phyloP scores from a whole-genome alignment of 1,140 invertebrate genomes.

The Drosophila grimshawi region DNA sequence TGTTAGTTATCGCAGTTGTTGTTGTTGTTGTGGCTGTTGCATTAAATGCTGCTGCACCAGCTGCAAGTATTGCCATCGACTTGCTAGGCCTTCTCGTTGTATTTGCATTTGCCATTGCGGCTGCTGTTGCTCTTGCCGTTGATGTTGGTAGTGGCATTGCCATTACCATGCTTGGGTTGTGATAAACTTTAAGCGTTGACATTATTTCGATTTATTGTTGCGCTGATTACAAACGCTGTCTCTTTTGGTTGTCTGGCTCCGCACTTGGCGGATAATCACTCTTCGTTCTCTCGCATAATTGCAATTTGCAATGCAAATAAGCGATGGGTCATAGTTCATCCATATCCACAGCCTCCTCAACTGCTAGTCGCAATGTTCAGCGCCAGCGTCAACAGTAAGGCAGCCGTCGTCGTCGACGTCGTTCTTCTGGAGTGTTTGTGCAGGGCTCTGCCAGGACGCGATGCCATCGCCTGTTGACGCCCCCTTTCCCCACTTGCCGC shows the following conservation, averaged over 20 bases:
- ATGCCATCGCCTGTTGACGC: constrained; percentile 38
- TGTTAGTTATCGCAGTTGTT: constrained; percentile 32
- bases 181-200: constrained; percentile 44
- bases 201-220: constrained; percentile 60
- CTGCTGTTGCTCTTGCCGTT: constrained; percentile 22
- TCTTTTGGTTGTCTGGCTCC: constrained; percentile 9
- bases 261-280: constrained; percentile 23
- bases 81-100: constrained; percentile 48
- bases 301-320: constrained; percentile 76
- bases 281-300: constrained; percentile 58
- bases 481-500: constrained; percentile 4
- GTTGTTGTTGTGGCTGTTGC: constrained; percentile 38
- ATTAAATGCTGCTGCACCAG: constrained; percentile 46
- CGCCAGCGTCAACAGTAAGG: constrained; percentile 18
- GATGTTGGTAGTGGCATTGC: constrained; percentile 32
- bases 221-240: constrained; percentile 41
- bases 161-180: constrained; percentile 41
- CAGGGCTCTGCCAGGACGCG: constrained; percentile 27
- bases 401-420: neutral
- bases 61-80: constrained; percentile 58
- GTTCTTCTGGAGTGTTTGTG: constrained; percentile 49
- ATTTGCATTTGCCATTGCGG: constrained; percentile 4
- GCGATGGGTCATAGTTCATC: constrained; percentile 42
- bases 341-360: constrained; percentile 32
- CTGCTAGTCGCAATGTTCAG: constrained; percentile 33